phyloP scores from a whole-genome alignment of 1,140 invertebrate species.

The Drosophila tristis region DNA sequence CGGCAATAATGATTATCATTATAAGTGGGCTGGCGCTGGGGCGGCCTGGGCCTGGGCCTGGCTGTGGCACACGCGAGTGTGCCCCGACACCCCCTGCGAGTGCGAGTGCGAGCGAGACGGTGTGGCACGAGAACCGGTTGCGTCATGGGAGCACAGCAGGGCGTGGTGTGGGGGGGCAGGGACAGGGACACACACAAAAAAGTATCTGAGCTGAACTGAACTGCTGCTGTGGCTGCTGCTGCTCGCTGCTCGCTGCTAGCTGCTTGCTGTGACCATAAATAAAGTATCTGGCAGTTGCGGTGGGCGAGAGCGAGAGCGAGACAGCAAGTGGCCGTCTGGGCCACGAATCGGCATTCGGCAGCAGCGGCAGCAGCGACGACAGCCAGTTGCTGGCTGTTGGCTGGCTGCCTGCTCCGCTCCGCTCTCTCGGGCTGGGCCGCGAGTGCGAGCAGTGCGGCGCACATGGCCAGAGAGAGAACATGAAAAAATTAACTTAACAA shows the following conservation, averaged over 20 bases:
- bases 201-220: slow-evolving; percentile 42
- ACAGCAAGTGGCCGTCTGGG: slow-evolving; percentile 42
- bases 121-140: slow-evolving; percentile 66
- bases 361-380: slow-evolving; percentile 22
- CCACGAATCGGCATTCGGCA: slow-evolving; percentile 67
- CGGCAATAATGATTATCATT: slow-evolving; percentile 83
- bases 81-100: neutral
- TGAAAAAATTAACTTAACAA: slow-evolving; percentile 84
- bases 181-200: slow-evolving; percentile 33
- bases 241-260: slow-evolving; percentile 44
- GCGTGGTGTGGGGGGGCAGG: neutral
- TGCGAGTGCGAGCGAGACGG: slow-evolving; percentile 38
- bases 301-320: slow-evolving; percentile 61
- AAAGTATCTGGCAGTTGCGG: slow-evolving; percentile 74
- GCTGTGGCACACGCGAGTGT: slow-evolving; percentile 23
- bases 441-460: slow-evolving; percentile 31
- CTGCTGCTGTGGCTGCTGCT: slow-evolving; percentile 22
- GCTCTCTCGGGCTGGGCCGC: neutral
- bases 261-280: slow-evolving; percentile 75
- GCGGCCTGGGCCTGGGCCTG: slow-evolving; percentile 19
- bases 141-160: slow-evolving; percentile 33
- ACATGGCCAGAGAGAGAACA: slow-evolving; percentile 76
- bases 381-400: slow-evolving; percentile 52
- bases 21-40: slow-evolving; percentile 78
- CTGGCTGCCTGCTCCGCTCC: slow-evolving; percentile 5